Evolutionary conservation across 1,140 invertebrate species (phyloP).

Genomic region (Anadara kagoshimensis): DNA sequence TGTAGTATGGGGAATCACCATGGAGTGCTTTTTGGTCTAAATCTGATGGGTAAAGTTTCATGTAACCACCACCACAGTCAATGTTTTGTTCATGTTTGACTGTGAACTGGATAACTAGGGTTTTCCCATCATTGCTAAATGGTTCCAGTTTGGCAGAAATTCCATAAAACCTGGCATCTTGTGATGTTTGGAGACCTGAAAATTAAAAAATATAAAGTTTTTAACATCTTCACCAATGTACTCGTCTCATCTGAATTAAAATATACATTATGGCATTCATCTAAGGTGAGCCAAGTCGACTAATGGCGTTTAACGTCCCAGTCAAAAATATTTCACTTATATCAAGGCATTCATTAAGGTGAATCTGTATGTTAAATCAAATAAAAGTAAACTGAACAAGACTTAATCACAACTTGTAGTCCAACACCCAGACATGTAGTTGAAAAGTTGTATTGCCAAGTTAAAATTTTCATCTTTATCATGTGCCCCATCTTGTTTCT

Average conservation of each 20-base stretch:
- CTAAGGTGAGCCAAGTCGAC: no score
- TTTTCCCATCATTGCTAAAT: constrained; percentile 94
- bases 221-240: background rate
- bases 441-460: no score
- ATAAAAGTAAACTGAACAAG: no score
- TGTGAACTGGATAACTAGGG: constrained; percentile 94
- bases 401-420: no score
- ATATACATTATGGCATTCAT: background rate
- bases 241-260: background rate
- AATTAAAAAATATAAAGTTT: constrained; percentile 32
- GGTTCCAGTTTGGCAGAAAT: constrained; percentile 93
- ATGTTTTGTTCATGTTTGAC: constrained; percentile 99
- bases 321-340: no score
- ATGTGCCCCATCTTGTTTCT: no score
- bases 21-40: constrained; percentile 95
- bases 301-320: no score
- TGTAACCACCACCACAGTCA: constrained; percentile 99
- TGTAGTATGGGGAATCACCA: constrained; percentile 94
- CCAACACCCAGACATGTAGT: no score
- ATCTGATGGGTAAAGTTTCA: constrained; percentile 95
- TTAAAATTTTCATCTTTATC: no score
- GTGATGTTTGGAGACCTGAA: constrained; percentile 91
- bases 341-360: no score
- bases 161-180: constrained; percentile 98
- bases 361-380: no score